Percentiles rank a stretch among this genome's conserved stretches.
Evolutionary conservation across 2,888 invertebrate species (phyloP).

Genomic region (Cloeon dipterum): DNA sequence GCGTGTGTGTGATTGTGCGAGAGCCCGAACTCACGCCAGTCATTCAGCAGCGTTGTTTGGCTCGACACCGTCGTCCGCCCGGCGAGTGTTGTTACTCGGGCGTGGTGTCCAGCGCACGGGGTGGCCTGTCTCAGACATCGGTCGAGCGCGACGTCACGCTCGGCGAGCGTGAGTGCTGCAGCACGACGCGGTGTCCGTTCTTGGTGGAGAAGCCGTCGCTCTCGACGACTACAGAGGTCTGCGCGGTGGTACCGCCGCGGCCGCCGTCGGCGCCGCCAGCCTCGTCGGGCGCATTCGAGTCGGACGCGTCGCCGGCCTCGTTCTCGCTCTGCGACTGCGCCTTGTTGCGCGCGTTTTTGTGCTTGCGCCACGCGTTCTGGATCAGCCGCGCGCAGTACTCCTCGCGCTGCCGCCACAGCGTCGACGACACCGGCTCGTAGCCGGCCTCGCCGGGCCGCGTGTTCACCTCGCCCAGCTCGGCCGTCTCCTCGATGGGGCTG

Average conservation of each 20-base stretch:
- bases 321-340: constrained; percentile 13
- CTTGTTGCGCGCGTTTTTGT: constrained; percentile 33
- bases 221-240: constrained; percentile 69
- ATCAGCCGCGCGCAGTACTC: constrained; percentile 90
- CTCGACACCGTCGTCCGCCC: too few relatives aligned
- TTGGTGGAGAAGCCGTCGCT: constrained; percentile 62
- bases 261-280: constrained; percentile 6
- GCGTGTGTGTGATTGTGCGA: too few relatives aligned
- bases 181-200: constrained; percentile 77
- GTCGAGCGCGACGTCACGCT: constrained; percentile 61
- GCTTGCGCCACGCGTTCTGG: constrained; percentile 85
- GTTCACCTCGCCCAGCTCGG: constrained; percentile 65
- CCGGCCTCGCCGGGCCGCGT: constrained; percentile 66
- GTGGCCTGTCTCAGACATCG: constrained; percentile 49
- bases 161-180: constrained; percentile 69
- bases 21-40: constrained; percentile 1
- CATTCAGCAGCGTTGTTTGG: too few relatives aligned
- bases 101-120: neutral
- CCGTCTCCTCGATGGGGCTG: constrained; percentile 80
- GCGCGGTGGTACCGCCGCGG: constrained; percentile 15
- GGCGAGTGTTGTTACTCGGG: too few relatives aligned
- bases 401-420: constrained; percentile 86
- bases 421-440: constrained; percentile 86
- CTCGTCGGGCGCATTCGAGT: constrained; percentile 11
- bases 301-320: constrained; percentile 13